A percentile compares a stretch with the other conserved stretches of the same genome.
Evolutionary conservation across 2,888 invertebrate genomes (phyloP).

Genomic region (Carabus problematicus): DNA sequence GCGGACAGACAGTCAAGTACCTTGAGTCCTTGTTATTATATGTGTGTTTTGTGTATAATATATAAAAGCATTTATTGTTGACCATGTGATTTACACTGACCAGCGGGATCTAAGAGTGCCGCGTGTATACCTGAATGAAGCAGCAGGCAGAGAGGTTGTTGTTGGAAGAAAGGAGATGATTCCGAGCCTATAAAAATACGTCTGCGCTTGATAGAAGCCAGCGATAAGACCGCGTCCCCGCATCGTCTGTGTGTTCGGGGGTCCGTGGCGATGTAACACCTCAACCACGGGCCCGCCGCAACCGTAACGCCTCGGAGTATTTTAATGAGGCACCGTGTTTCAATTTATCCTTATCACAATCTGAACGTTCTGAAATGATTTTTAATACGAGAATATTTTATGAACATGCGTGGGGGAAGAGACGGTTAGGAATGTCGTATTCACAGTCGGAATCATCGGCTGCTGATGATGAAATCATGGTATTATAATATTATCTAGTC

Average conservation of each 20-base stretch:
- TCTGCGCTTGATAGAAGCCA: constrained; percentile 45
- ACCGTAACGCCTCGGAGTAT: constrained; percentile 40
- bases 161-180: constrained; percentile 31
- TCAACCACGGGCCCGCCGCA: constrained; percentile 21
- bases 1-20: too few species aligned
- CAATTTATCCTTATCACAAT: constrained; percentile 44
- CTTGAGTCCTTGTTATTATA: too few species aligned
- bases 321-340: constrained; percentile 45
- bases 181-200: constrained; percentile 46
- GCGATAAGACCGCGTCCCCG: constrained; percentile 42
- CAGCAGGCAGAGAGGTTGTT: background rate
- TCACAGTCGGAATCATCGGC: too few species aligned
- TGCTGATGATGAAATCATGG: too few species aligned
- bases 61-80: constrained; percentile 40
- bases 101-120: constrained; percentile 33
- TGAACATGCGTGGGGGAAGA: constrained; percentile 34
- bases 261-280: constrained; percentile 19
- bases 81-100: constrained; percentile 33
- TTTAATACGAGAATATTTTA: constrained; percentile 42
- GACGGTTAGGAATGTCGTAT: background rate
- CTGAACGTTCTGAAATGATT: constrained; percentile 41
- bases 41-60: constrained; percentile 13
- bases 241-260: background rate
- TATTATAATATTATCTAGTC: too few species aligned
- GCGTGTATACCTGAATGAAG: constrained; percentile 24